These are phyloP conservation scores for Anguilla megastoma DNA, from an alignment of 2,797 vertebrate genomes.

Conservation along the genomic window DNA sequence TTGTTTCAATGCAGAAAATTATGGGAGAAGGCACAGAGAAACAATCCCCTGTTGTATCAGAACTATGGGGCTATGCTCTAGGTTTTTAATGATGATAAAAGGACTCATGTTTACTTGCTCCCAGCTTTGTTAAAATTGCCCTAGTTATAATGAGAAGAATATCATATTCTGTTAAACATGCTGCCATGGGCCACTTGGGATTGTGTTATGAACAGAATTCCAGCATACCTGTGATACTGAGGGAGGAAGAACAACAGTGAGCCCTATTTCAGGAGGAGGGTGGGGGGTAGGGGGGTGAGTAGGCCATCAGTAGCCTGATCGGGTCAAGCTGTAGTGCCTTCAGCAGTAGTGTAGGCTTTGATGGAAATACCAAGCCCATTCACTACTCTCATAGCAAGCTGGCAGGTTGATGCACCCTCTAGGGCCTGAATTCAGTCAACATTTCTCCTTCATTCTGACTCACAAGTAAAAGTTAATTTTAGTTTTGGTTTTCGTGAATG, in stretches of 20 bases:
- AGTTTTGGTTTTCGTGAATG: too few species aligned
- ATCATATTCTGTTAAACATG: neutral
- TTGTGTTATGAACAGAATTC: neutral
- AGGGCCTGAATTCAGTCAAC: too few species aligned
- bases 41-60: neutral
- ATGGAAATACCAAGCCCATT: too few species aligned
- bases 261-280: neutral
- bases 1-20: constrained; percentile 48
- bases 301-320: too few species aligned
- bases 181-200: neutral
- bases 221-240: neutral
- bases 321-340: too few species aligned
- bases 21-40: constrained; percentile 23
- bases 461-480: too few species aligned
- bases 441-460: too few species aligned
- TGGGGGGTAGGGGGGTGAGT: too few species aligned
- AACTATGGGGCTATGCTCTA: neutral
- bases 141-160: neutral
- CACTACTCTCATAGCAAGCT: too few species aligned
- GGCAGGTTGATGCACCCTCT: too few species aligned
- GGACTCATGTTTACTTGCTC: constrained; percentile 51
- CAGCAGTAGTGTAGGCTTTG: too few species aligned
- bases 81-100: constrained; percentile 50
- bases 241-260: neutral
- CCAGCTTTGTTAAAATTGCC: constrained; percentile 26